These are phyloP conservation scores for Brenthis ino DNA, from an alignment of 2,888 invertebrate genomes.

Conservation along the genomic window DNA sequence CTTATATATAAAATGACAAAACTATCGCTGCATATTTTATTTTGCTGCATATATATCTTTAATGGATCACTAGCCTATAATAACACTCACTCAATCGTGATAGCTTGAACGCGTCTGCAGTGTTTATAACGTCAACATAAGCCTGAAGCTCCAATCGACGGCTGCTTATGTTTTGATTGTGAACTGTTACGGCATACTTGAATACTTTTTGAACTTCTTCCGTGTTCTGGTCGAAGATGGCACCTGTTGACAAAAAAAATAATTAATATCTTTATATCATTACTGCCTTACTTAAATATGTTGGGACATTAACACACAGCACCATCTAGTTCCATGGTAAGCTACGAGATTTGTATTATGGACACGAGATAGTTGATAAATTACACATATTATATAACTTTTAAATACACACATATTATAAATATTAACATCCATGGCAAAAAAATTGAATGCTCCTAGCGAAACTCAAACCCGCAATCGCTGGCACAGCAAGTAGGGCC, in stretches of 20 bases:
- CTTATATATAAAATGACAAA: neutral
- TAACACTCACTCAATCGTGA: conserved; percentile 92
- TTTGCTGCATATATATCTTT: no score
- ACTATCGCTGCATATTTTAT: neutral
- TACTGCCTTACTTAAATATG: neutral
- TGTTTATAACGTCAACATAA: conserved; percentile 95
- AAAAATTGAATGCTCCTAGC: no score
- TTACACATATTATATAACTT: no score
- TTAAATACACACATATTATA: no score
- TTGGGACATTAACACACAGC: no score
- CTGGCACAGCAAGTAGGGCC: no score
- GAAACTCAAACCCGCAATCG: no score
- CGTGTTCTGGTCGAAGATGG: conserved; percentile 95
- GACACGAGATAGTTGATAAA: no score
- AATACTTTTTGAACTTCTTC: conserved; percentile 97
- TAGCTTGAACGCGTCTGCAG: conserved; percentile 95
- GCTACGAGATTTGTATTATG: no score
- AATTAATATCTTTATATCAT: conserved; percentile 3
- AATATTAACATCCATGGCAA: no score
- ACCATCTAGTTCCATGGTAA: no score
- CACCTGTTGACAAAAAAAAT: conserved; percentile 84
- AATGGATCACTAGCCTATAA: neutral
- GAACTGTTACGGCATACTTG: conserved; percentile 92
- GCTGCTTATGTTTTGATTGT: conserved; percentile 90
- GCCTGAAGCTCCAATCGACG: conserved; percentile 92